Base-by-base conservation (phyloP, 2,797 vertebrate genomes). In the Emys orbicularis region DNA sequence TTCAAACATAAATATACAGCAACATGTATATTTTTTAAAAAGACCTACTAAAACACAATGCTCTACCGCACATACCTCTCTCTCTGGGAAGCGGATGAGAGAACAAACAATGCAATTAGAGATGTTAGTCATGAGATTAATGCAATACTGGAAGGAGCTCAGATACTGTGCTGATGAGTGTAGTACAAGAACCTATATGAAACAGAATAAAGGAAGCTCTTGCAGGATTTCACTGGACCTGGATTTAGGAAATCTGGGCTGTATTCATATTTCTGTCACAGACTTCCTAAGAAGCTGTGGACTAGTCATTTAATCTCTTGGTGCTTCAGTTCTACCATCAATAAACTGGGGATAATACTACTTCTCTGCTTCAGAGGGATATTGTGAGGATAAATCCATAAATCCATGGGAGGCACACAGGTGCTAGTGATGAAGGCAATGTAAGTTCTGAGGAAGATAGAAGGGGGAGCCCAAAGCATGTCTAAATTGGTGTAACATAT, bases 301-400 rank as follows among this genome's bases (percentile, higher is more conserved):
- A 72, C 16, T 27, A 79, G 92, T 83, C 59, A 65, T 81, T 79
- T 82, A 88, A 72, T 76, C 65, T 61, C 47, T 76, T 54, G 1
- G 1, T 87, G 83, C 8, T 85, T 85, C 15, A 1, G 10, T 7
- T 76, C 52, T 23, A 29, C n/a, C 0, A 0, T 53, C 79, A 72
- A 19, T 34, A 93, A 37, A 21, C 41, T 88, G 57, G 53, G 90
- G 92, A 95, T 93, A 94, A 56, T 0, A 0, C 79, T 84, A 81
- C 93, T 96, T 96, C 83, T 47, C 80, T 84, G 2, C n/a, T 86
- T 92, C 90, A 82, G 5, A 79, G 83, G 82, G 79, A 27, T 4
- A 61, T 27, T 68, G 54, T 52, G 81, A 88, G 44, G 61, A 83
- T 81, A 85, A 95, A 89, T 94, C 54, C 49, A 21, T 16, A n/a